phyloP scores from a whole-genome alignment of 2,888 invertebrate genomes.

The Watsonalla cultraria region DNA sequence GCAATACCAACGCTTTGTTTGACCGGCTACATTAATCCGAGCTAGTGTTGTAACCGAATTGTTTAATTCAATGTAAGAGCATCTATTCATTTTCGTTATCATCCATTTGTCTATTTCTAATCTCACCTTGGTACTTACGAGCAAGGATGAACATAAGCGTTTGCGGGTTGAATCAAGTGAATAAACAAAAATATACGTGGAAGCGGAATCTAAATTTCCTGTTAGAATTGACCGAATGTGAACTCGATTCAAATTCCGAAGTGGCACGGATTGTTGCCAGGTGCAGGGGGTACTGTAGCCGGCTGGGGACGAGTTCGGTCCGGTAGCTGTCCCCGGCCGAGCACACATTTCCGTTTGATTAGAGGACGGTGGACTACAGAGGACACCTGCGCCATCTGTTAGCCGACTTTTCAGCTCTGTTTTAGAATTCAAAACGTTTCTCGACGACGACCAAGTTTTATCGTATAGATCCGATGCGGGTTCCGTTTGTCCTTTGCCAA shows the following conservation, averaged over 20 bases:
- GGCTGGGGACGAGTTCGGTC: constrained; percentile 36
- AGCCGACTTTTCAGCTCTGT: constrained; percentile 65
- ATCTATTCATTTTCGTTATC: constrained; percentile 45
- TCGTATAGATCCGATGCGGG: constrained; percentile 59
- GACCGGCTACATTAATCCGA: constrained; percentile 62
- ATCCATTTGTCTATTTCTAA: constrained; percentile 29
- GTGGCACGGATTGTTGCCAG: constrained; percentile 32
- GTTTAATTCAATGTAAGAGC: constrained; percentile 62
- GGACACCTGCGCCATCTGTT: constrained; percentile 65
- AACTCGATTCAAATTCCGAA: constrained; percentile 47
- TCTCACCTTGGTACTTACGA: constrained; percentile 2
- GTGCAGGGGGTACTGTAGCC: constrained; percentile 16
- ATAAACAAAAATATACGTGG: constrained; percentile 40
- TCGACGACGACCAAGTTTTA: constrained; percentile 58
- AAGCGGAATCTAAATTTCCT: constrained; percentile 45
- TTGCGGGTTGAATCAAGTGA: constrained; percentile 29
- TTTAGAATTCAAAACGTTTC: constrained; percentile 53
- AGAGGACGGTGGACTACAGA: constrained; percentile 58
- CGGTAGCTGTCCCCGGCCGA: constrained; percentile 42
- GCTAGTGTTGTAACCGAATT: constrained; percentile 58
- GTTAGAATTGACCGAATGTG: constrained; percentile 43
- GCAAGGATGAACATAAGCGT: constrained; percentile 13
- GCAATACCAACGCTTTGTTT: constrained; percentile 54
- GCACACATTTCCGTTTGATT: constrained; percentile 75
- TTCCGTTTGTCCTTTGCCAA: constrained; percentile 49